Percentiles rank a stretch among this genome's conserved stretches.
Evolutionary conservation across 2,888 invertebrate species (phyloP).

Genomic region (Anoplius nigerrimus): DNA sequence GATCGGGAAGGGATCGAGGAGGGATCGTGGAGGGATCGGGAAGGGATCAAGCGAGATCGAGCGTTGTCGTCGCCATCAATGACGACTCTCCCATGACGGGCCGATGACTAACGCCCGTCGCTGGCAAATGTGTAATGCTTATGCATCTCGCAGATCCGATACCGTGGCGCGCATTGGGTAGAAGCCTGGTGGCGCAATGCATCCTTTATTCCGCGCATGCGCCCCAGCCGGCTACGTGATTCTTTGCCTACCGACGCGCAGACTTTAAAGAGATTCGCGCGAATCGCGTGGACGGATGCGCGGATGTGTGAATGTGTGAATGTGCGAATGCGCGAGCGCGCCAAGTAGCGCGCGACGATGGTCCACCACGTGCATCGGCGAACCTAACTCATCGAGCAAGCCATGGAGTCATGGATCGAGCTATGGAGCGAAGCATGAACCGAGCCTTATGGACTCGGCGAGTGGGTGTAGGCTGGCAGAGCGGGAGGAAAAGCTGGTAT

Average conservation of each 20-base stretch:
- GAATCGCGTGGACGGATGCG: not conserved
- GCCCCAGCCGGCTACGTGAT: conserved; percentile 2
- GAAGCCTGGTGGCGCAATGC: conserved; percentile 1
- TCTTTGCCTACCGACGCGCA: conserved; percentile 27
- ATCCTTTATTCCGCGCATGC: conserved; percentile 7
- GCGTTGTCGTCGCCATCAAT: conserved; percentile 20
- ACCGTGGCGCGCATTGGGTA: conserved; percentile 13
- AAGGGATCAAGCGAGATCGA: too few species aligned
- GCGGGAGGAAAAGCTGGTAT: not conserved
- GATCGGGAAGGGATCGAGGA: too few species aligned
- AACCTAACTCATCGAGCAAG: conserved; percentile 40
- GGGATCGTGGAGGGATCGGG: too few species aligned
- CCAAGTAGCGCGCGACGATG: conserved; percentile 13
- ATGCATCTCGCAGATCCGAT: conserved; percentile 11
- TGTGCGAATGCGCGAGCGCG: not conserved
- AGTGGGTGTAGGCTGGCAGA: not conserved
- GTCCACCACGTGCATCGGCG: conserved; percentile 25
- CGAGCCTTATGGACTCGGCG: too few species aligned
- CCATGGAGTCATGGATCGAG: too few species aligned
- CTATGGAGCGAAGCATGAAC: too few species aligned
- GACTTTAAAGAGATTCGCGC: too few species aligned
- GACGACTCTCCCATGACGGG: conserved; percentile 40
- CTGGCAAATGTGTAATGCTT: conserved; percentile 10
- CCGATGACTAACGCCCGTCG: conserved; percentile 49
- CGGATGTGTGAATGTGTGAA: not conserved